Evolutionary conservation across 1,140 invertebrate species (phyloP), one percentile per base, ranked within the genome.

Genomic region (Pygmarrhopalites habei): DNA sequence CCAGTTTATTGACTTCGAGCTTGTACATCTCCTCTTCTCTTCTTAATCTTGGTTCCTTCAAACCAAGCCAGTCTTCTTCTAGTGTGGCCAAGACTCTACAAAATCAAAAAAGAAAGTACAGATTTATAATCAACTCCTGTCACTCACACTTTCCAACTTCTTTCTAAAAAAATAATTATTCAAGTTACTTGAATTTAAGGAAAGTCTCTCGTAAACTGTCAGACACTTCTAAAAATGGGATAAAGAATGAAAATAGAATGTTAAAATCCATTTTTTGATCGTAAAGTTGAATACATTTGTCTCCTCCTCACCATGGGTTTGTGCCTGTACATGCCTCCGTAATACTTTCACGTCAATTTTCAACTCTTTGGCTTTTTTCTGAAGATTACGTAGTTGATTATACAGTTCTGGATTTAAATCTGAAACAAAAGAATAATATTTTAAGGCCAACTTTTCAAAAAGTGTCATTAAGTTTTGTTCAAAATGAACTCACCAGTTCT

Each of bases 331-430:
- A 73, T 94, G 86, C 17, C 92, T 82, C 2, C 92, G 80, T 25
- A 98, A 77, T 72, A 90, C 90, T 61, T 87, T 82, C 60, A 96
- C 86, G 79, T 98, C 94, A 64, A 87, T 83, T 60, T 88, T 81
- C 19, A 97, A 79, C 75, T 95, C 91, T 73, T 89, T 91, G 7
- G 91, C 88, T 74, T 91, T 90, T 73, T 92, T 92, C 72, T 93
- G 89, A 55, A 95, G 76, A 32, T 85, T 82, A 52, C 88, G 78
- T 44, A 95, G 75, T 66, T 94, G 89, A 74, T 87, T 88, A 75
- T 89, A 91, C 80, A 90, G 88, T 75, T 92, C 90, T 2, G 87
- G 86, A 3, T 87, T 87, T 2, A 92, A 79, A 29, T 83, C 82
- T 65, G 86, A 72, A 71, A 85, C 84, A 51, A 62, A 57, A 43